These are phyloP conservation scores for Palythoa caribaeorum DNA, from an alignment of 92 coral and sea anemone genomes.

Conservation along the genomic window DNA sequence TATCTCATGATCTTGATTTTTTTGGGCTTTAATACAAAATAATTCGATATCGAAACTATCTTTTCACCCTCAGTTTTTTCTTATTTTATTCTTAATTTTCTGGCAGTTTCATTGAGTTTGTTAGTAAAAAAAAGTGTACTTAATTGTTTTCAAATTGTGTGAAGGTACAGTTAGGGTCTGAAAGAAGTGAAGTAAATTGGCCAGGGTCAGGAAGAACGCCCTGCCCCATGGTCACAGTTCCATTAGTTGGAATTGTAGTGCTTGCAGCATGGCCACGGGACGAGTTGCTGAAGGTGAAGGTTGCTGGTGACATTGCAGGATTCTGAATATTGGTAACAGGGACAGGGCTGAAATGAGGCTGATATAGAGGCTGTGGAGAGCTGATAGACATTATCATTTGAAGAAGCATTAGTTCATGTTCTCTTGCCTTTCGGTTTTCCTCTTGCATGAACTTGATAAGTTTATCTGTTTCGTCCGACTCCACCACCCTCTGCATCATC, in stretches of 20 bases:
- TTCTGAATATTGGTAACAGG: constrained; percentile 9
- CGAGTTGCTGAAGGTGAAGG: not conserved
- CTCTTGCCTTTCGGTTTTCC: constrained; percentile 13
- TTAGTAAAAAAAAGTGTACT: not conserved
- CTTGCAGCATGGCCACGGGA: constrained; percentile 12
- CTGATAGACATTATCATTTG: constrained; percentile 5
- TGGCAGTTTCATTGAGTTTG: not conserved
- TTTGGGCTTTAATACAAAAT: not conserved
- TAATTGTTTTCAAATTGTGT: not conserved
- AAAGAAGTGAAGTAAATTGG: constrained; percentile 1
- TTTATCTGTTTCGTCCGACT: not conserved
- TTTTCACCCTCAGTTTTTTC: not conserved
- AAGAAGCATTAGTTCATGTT: not conserved
- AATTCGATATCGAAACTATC: not conserved
- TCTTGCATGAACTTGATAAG: constrained; percentile 4
- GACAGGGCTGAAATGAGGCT: not conserved
- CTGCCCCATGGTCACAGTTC: not conserved
- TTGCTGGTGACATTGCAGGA: constrained; percentile 14
- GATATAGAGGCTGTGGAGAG: not conserved
- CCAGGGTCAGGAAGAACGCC: constrained; percentile 1
- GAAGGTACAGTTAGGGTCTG: not conserved
- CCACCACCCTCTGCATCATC: constrained; percentile 9
- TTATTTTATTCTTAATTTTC: too few species aligned
- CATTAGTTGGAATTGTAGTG: not conserved
- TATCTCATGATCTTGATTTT: too few species aligned